phyloP scores from a whole-genome alignment of 2,113 vertebrate species.

The Struthio camelus region DNA sequence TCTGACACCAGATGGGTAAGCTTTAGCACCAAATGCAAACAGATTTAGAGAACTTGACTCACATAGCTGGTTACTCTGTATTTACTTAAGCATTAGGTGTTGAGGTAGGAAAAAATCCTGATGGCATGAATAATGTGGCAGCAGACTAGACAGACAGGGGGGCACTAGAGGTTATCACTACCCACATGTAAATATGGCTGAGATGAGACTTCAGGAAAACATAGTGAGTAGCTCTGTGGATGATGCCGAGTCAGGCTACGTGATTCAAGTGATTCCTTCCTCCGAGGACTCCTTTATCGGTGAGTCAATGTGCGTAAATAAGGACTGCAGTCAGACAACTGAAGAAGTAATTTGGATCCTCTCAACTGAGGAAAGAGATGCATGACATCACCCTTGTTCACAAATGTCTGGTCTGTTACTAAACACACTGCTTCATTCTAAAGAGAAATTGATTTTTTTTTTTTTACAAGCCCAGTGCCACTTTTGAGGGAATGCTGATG shows the following conservation, averaged over 20 bases:
- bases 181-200: slow-evolving; percentile 9
- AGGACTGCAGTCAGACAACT: slow-evolving; percentile 19
- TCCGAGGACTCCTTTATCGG: not conserved
- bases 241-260: not conserved
- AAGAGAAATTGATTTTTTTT: not conserved
- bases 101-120: slow-evolving; percentile 35
- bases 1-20: not conserved
- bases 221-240: not conserved
- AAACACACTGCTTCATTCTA: not conserved
- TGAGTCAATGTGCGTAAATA: slow-evolving; percentile 55
- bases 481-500: not conserved
- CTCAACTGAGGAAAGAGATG: not conserved
- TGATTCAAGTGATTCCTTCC: slow-evolving; percentile 30
- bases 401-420: not conserved
- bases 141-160: slow-evolving; percentile 47
- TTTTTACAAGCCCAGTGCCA: not conserved
- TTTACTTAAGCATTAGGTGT: slow-evolving; percentile 14
- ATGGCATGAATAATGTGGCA: slow-evolving; percentile 23
- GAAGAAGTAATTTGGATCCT: slow-evolving; percentile 25
- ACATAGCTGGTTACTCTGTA: not conserved
- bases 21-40: not conserved
- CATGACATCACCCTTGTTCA: slow-evolving; percentile 16
- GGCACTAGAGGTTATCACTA: slow-evolving; percentile 27
- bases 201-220: slow-evolving; percentile 9
- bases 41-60: slow-evolving; percentile 36